Evolutionary conservation across 2,797 vertebrate species (phyloP), one percentile per base, ranked within the genome.

Genomic region (Clarias platycephalus): DNA sequence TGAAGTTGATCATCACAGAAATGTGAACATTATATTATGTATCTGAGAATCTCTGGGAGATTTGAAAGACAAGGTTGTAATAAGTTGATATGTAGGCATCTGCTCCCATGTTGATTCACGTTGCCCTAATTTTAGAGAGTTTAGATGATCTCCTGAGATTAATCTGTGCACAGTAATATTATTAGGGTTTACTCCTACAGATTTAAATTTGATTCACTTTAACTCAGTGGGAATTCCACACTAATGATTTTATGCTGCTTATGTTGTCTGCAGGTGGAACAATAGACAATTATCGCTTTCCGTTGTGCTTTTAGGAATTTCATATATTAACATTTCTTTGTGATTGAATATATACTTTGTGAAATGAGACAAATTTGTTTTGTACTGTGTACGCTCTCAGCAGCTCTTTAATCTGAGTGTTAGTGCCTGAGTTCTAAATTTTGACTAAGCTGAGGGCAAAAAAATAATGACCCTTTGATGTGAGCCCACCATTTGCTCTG

Each of bases 401-500:
- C 62, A 57, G 80, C 66, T 75, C 79, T 85, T 84, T 76, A 63
- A 53, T 83, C 68, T 57, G 62, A 83, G 70, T 84, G 74, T 64
- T 83, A 67, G 20, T 81, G 71, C 12, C 68, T 44, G 63, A 6
- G 12, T 58, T 71, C 60, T 49, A 60, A 22, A 49, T 64, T 71
- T 83, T 71, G 75, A 44, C 26, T 70, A 64, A 70, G 75, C 87
- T 68, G 78, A 87, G 74, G 76, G 87, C 75, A 74, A 84, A 80
- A 74, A 77, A 87, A 82, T 86, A 85, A 90, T 87, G 87, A 88
- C 82, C 87, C 64, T 53, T 86, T 89, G 83, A 87, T 88, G 85
- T 82, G 81, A 64, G 28, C 68, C 64, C 4, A 83, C 83, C 83
- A 88, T 88, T 86, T 86, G 76, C 87, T 88, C 76, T 57, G 79